Conservation (phyloP, 1,140 invertebrate genomes). For the Platorchestia sp. region DNA sequence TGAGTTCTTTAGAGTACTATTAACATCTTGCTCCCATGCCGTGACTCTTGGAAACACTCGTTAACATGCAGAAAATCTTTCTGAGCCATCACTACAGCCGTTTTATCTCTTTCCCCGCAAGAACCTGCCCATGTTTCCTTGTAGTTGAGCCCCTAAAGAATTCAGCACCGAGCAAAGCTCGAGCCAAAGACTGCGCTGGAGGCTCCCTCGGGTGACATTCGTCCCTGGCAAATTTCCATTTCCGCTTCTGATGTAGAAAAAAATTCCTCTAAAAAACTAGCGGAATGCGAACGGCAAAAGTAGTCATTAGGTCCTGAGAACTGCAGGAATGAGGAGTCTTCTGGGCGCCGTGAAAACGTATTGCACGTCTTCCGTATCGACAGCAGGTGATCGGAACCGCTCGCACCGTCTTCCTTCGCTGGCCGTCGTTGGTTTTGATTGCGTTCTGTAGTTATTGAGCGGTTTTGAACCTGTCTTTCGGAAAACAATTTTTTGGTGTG, state of each 20-base stretch:
- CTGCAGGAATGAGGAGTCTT: neutral
- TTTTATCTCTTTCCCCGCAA: neutral
- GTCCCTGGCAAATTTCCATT: slow-evolving; percentile 39
- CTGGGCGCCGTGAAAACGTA: neutral
- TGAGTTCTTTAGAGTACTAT: neutral
- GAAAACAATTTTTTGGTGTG: no score
- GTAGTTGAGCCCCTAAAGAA: neutral
- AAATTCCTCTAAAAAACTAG: neutral
- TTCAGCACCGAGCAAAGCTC: neutral
- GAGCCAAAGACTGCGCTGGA: neutral
- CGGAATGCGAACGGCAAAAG: neutral
- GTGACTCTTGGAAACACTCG: neutral
- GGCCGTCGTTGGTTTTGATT: no score
- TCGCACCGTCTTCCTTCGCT: no score
- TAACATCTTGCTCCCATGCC: neutral
- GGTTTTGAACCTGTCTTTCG: no score
- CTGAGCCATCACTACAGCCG: neutral
- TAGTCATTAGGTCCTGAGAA: slow-evolving; percentile 39
- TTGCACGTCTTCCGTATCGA: neutral
- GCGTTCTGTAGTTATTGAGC: no score
- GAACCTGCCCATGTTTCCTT: neutral
- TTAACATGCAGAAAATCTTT: neutral
- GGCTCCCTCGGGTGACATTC: neutral
- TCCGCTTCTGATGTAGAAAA: slow-evolving; percentile 45
- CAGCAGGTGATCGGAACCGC: no score